Evolutionary conservation across 2,888 invertebrate species (phyloP).

Genomic region (Dyspetes luteomarginatus): DNA sequence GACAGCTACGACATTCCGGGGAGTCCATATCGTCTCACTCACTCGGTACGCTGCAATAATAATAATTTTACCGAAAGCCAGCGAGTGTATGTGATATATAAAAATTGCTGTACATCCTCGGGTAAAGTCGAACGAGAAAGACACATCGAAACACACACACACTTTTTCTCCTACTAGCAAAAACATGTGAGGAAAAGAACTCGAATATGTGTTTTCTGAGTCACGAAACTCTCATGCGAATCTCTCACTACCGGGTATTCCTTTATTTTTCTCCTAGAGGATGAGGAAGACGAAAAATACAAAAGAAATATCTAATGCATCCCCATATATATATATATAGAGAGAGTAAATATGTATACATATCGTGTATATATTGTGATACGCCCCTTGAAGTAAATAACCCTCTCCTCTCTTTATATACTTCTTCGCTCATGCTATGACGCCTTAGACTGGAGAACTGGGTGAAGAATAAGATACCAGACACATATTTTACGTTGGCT

Average conservation of each 20-base stretch:
- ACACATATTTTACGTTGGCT: slow-evolving; percentile 80
- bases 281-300: slow-evolving; percentile 33
- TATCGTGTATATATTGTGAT: slow-evolving; percentile 17
- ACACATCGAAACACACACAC: slow-evolving; percentile 1
- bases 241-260: slow-evolving; percentile 37
- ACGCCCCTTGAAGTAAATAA: slow-evolving; percentile 54
- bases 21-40: slow-evolving; percentile 47
- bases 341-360: neutral
- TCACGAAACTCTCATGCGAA: slow-evolving; percentile 50
- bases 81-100: neutral
- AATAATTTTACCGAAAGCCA: slow-evolving; percentile 54
- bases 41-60: slow-evolving; percentile 59
- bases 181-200: slow-evolving; percentile 29
- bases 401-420: slow-evolving; percentile 40
- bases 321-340: neutral
- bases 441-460: slow-evolving; percentile 72
- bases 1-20: slow-evolving; percentile 79
- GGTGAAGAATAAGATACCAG: slow-evolving; percentile 83
- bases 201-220: slow-evolving; percentile 46
- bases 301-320: slow-evolving; percentile 41
- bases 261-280: slow-evolving; percentile 21
- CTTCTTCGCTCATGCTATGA: slow-evolving; percentile 34
- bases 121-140: slow-evolving; percentile 20
- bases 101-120: neutral
- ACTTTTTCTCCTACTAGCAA: neutral